phyloP scores from a whole-genome alignment of 2,888 invertebrate genomes.

The Anthophora plumipes region DNA sequence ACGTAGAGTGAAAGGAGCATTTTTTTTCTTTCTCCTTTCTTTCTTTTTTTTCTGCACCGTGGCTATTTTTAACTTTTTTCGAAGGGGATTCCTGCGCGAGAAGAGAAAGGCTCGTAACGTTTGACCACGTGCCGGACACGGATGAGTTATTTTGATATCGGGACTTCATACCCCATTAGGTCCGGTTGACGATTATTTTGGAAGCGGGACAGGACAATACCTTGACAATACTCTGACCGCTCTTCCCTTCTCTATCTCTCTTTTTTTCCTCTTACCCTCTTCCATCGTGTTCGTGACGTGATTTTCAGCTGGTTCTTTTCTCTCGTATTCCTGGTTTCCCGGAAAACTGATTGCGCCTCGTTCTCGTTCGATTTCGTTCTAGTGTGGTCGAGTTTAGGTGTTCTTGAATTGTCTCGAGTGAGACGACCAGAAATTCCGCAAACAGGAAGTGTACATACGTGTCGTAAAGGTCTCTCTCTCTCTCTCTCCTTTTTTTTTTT shows the following conservation, averaged over 20 bases:
- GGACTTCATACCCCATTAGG: slow-evolving; percentile 83
- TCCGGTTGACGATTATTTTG: slow-evolving; percentile 80
- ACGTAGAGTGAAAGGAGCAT: slow-evolving; percentile 64
- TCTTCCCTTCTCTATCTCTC: neutral
- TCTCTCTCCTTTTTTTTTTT: neutral
- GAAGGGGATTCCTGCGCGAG: slow-evolving; percentile 33
- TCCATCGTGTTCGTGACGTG: neutral
- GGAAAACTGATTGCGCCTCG: slow-evolving; percentile 12
- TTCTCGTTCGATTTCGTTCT: neutral
- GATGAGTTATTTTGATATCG: slow-evolving; percentile 82
- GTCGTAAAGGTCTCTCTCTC: slow-evolving; percentile 61
- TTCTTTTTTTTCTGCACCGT: neutral
- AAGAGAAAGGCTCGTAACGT: slow-evolving; percentile 57
- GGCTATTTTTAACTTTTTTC: slow-evolving; percentile 70
- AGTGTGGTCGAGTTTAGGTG: too few species aligned
- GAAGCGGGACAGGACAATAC: slow-evolving; percentile 79
- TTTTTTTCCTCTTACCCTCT: neutral
- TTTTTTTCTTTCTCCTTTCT: slow-evolving; percentile 35
- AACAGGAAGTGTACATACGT: slow-evolving; percentile 57
- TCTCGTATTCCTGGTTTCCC: neutral
- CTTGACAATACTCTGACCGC: slow-evolving; percentile 81
- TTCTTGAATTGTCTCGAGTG: neutral
- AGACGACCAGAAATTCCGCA: slow-evolving; percentile 32
- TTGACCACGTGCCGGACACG: slow-evolving; percentile 74
- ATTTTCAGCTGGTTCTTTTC: neutral